These are phyloP conservation scores for Teleogryllus occipitalis DNA, from an alignment of 1,140 invertebrate genomes.

Conservation along the genomic window DNA sequence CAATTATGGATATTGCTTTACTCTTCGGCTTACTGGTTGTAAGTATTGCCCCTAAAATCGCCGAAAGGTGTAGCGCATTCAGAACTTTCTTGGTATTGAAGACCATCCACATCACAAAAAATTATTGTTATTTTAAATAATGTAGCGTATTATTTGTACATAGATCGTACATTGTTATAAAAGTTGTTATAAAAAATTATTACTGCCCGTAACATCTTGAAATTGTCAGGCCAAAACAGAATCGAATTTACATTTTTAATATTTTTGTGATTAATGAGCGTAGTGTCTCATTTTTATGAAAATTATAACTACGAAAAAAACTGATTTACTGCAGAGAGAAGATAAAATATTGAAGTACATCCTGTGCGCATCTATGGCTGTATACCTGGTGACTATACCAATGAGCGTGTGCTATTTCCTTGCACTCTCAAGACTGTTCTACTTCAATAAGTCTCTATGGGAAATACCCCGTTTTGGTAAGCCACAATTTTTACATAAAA, in stretches of 20 bases:
- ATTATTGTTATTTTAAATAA: too few relatives aligned
- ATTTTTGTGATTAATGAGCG: too few relatives aligned
- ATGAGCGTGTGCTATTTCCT: not conserved
- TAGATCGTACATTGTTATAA: too few relatives aligned
- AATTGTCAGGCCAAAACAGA: too few relatives aligned
- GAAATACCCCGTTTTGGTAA: not conserved
- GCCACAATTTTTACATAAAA: not conserved
- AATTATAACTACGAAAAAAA: too few relatives aligned
- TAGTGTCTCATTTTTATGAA: too few relatives aligned
- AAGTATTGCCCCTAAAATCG: not conserved
- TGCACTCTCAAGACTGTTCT: not conserved
- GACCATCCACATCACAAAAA: too few relatives aligned
- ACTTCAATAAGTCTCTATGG: not conserved
- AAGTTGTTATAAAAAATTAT: too few relatives aligned
- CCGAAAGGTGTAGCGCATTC: not conserved
- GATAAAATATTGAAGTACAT: not conserved
- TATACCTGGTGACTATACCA: not conserved
- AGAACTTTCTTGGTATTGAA: too few relatives aligned
- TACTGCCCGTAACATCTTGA: too few relatives aligned
- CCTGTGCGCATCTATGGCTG: not conserved
- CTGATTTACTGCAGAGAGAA: not conserved
- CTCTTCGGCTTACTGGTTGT: not conserved
- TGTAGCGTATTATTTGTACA: too few relatives aligned
- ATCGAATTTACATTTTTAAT: too few relatives aligned
- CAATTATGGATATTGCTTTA: not conserved